Base-by-base conservation (phyloP, 92 coral and sea anemone species). In the Zoanthus solanderi region DNA sequence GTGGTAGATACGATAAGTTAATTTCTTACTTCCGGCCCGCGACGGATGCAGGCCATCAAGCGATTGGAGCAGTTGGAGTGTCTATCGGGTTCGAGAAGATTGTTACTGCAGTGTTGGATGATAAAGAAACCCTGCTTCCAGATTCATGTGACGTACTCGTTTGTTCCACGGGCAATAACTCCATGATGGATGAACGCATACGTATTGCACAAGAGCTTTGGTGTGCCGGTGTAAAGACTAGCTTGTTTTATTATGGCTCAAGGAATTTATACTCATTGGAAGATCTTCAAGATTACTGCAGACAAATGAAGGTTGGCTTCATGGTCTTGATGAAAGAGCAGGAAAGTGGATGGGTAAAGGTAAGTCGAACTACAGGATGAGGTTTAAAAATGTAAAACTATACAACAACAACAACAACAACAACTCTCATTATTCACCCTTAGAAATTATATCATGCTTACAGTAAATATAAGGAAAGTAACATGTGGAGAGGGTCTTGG, bases 1-100 rank as follows among this genome's bases (percentile, higher is more conserved):
- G 99, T 0, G 99, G 99, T 6, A 95, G 99, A 67, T 95, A 97
- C 73, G 99, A 97, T 71, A 95, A 97, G 83, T 91, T 97, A 14
- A 88, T 97, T 17, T 83, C 93, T 5, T 85, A 85, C 72, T 97
- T 97, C 85, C 86, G 90, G 68, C 95, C 92, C 2, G 98, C 94
- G 42, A 89, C 89, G 12, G 97, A 93, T 34, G 89, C 94, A 37
- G 32, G 88, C 29, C 86, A 78, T 32, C 90, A 90, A 45, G 77
- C 90, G 56, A 91, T 95, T 57, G 96, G 98, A 7, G 99, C 96
- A 12, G 99, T 97, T 7, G 99, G 99, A 0, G 99, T 94, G 7
- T 95, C 98, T 71, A 89, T 97, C 29, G 95, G 94, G 30, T 92
- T 97, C 4, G 98, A 95, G 85, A 93, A 94, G 71, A 91, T 97